A percentile compares a stretch with the other conserved stretches of the same genome.
Conservation (phyloP, 2,888 invertebrate species). For the Parelbella ahira region DNA sequence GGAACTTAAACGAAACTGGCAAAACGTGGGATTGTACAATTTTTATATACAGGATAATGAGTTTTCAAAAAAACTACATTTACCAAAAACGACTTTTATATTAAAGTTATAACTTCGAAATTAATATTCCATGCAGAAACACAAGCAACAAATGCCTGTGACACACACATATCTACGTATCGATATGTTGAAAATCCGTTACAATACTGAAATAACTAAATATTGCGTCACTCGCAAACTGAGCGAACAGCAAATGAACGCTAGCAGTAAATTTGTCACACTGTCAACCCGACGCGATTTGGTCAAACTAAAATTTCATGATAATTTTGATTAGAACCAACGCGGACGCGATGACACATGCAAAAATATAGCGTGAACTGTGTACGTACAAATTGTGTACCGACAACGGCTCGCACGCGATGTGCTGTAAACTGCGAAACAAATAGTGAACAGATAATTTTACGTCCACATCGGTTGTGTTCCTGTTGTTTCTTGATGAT, state of each 20-base stretch:
- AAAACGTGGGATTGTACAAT: too few species aligned
- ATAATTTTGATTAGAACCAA: constrained; percentile 68
- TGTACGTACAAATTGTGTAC: constrained; percentile 21
- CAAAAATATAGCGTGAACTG: constrained; percentile 43
- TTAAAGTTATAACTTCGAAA: too few species aligned
- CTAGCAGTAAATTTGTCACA: constrained; percentile 57
- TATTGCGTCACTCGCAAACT: constrained; percentile 21
- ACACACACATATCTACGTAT: too few species aligned
- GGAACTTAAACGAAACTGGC: too few species aligned
- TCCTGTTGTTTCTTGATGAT: constrained; percentile 9
- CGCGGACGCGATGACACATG: constrained; percentile 59
- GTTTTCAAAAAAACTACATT: too few species aligned
- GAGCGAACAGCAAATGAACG: constrained; percentile 49
- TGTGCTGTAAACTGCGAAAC: constrained; percentile 16
- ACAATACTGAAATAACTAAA: constrained; percentile 18
- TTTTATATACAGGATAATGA: too few species aligned
- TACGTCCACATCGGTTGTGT: constrained; percentile 10
- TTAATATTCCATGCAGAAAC: too few species aligned
- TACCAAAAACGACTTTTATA: too few species aligned
- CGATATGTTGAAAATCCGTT: constrained; percentile 19
- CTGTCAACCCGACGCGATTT: constrained; percentile 69
- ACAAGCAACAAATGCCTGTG: too few species aligned
- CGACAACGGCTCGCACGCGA: constrained; percentile 19
- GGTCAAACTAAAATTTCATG: constrained; percentile 70
- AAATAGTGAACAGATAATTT: constrained; percentile 7